Evolutionary conservation across 2,113 vertebrate species (phyloP).

Genomic region (Pyrgilauda ruficollis): DNA sequence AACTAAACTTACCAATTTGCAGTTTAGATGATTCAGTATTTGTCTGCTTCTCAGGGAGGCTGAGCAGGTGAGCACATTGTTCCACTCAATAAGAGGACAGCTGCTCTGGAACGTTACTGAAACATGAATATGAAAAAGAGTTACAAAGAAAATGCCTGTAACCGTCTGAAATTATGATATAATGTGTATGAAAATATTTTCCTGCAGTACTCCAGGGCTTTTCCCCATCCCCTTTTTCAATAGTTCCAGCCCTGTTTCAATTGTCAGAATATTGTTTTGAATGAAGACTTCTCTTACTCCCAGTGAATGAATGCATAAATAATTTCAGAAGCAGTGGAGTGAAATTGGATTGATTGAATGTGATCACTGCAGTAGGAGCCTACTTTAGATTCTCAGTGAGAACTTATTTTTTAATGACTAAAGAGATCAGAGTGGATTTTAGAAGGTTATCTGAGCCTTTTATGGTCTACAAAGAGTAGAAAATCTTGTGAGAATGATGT

Average conservation of each 20-base stretch:
- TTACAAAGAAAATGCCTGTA: neutral
- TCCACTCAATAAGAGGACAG: neutral
- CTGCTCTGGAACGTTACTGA: neutral
- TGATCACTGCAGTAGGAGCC: neutral
- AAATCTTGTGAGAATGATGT: conserved; percentile 11
- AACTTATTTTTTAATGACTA: neutral
- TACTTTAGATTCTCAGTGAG: neutral
- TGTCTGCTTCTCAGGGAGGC: neutral
- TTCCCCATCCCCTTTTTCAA: neutral
- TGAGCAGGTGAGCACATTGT: neutral
- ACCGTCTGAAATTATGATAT: neutral
- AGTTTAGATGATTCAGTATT: neutral
- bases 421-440: conserved; percentile 1
- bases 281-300: neutral
- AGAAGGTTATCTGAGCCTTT: conserved; percentile 34
- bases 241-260: neutral
- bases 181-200: neutral
- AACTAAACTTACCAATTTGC: neutral
- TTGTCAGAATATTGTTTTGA: neutral
- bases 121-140: neutral
- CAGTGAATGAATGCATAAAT: conserved; percentile 1
- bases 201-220: neutral
- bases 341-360: neutral
- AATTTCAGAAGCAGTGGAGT: neutral
- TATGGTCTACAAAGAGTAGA: conserved; percentile 24